Conservation (phyloP, 2,888 invertebrate species). For the Tupiocoris notatus region DNA sequence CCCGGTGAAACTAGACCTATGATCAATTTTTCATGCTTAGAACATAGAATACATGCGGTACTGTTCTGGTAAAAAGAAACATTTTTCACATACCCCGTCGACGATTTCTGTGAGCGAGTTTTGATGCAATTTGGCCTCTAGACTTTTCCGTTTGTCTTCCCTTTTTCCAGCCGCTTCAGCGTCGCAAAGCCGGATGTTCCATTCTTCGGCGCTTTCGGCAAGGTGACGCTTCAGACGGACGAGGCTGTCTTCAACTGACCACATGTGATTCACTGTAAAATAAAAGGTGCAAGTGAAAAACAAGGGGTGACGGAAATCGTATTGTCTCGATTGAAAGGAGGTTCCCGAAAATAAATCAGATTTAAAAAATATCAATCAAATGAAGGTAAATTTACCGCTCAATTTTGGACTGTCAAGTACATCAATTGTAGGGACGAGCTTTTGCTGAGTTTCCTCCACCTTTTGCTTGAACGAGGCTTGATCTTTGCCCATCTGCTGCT, state of each 20-base stretch:
- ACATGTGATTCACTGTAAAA: constrained; percentile 50
- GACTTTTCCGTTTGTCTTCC: constrained; percentile 43
- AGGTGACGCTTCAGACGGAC: constrained; percentile 66
- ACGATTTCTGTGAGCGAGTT: constrained; percentile 45
- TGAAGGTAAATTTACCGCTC: constrained; percentile 4
- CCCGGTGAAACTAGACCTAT: too few relatives aligned
- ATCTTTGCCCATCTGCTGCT: constrained; percentile 64
- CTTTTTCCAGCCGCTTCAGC: constrained; percentile 53
- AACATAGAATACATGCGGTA: too few relatives aligned
- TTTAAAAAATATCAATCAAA: not conserved
- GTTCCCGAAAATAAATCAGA: not conserved
- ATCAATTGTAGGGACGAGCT: constrained; percentile 56
- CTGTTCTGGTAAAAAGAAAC: too few relatives aligned
- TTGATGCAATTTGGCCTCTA: constrained; percentile 39
- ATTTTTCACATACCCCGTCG: constrained; percentile 48
- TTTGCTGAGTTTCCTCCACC: constrained; percentile 77
- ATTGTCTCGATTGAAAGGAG: too few relatives aligned
- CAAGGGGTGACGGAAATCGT: too few relatives aligned
- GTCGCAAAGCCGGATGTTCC: constrained; percentile 62
- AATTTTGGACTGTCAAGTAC: constrained; percentile 14
- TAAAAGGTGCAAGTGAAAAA: not conserved
- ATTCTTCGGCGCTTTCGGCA: constrained; percentile 68
- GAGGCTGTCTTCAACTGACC: constrained; percentile 63
- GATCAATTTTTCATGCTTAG: too few relatives aligned
- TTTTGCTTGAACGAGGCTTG: constrained; percentile 73